These are phyloP conservation scores for Centropus bengalensis DNA, from an alignment of 2,113 vertebrate species.

Conservation along the genomic window DNA sequence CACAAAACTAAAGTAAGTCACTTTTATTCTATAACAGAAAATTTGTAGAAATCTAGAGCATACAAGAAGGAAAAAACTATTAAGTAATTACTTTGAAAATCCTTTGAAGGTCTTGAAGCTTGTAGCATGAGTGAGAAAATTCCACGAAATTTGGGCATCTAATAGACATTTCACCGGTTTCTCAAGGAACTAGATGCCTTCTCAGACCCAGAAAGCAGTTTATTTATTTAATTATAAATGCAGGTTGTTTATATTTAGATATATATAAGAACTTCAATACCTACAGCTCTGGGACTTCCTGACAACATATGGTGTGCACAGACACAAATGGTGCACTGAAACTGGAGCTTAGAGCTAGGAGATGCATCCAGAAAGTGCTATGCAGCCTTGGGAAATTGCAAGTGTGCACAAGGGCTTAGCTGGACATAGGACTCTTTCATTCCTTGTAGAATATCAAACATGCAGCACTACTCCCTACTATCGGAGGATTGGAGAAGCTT, in stretches of 20 bases:
- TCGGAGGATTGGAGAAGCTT: background rate
- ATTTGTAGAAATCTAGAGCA: background rate
- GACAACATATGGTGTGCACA: background rate
- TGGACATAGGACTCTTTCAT: background rate
- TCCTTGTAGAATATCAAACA: background rate
- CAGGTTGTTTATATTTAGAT: background rate
- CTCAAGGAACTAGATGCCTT: background rate
- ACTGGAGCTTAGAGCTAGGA: background rate
- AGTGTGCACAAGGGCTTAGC: background rate
- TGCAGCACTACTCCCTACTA: background rate
- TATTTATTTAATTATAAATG: background rate
- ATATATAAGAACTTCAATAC: background rate
- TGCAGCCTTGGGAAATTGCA: background rate
- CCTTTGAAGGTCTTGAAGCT: background rate
- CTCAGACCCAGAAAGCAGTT: background rate
- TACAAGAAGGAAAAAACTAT: background rate
- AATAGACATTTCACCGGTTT: background rate
- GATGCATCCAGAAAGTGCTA: background rate
- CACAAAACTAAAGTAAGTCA: background rate
- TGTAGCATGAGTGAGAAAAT: background rate
- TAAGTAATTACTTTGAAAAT: background rate
- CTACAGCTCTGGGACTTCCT: background rate
- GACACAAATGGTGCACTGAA: background rate
- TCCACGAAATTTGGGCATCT: background rate
- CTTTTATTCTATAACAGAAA: background rate